Conservation (phyloP, 30 jellyfish, hydroid and myxozoan genomes). For the Mastigias papua region DNA sequence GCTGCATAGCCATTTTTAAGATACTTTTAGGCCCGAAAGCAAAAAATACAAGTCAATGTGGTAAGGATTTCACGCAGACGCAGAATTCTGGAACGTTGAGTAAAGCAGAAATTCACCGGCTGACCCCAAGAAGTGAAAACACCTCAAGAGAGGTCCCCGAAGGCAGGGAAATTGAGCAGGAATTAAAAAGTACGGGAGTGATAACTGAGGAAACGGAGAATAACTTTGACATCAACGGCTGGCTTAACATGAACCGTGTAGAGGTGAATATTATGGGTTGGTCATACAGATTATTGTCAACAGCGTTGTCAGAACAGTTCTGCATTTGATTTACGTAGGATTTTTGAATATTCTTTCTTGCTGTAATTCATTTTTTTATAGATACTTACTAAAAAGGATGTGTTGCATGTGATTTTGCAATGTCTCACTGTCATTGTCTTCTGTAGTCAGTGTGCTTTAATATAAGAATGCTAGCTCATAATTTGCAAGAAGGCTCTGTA, state of each 20-base stretch:
- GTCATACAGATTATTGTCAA: too few relatives aligned
- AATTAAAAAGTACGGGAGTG: conserved; percentile 14
- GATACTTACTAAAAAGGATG: too few relatives aligned
- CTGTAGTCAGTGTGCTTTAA: too few relatives aligned
- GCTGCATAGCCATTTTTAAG: conserved; percentile 63
- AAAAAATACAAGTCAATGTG: not conserved
- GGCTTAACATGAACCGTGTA: conserved; percentile 76
- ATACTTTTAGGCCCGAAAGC: conserved; percentile 66
- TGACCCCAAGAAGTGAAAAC: not conserved
- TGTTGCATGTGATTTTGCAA: too few relatives aligned
- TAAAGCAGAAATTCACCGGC: not conserved
- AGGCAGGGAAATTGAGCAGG: conserved; percentile 40
- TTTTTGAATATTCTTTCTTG: too few relatives aligned
- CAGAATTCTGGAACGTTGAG: not conserved
- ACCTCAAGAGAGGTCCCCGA: conserved; percentile 45
- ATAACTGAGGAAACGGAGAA: conserved; percentile 20
- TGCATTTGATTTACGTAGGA: too few relatives aligned
- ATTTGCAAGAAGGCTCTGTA: too few relatives aligned
- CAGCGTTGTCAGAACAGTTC: too few relatives aligned
- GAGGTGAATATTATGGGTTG: conserved; percentile 39
- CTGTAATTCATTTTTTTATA: too few relatives aligned
- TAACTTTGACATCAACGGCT: conserved; percentile 61
- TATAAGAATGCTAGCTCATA: too few relatives aligned
- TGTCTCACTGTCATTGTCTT: too few relatives aligned
- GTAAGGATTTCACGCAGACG: not conserved